Evolutionary conservation across 1,140 invertebrate genomes (phyloP), one percentile per base, ranked within the genome.

Genomic region (Hermetia illucens): DNA sequence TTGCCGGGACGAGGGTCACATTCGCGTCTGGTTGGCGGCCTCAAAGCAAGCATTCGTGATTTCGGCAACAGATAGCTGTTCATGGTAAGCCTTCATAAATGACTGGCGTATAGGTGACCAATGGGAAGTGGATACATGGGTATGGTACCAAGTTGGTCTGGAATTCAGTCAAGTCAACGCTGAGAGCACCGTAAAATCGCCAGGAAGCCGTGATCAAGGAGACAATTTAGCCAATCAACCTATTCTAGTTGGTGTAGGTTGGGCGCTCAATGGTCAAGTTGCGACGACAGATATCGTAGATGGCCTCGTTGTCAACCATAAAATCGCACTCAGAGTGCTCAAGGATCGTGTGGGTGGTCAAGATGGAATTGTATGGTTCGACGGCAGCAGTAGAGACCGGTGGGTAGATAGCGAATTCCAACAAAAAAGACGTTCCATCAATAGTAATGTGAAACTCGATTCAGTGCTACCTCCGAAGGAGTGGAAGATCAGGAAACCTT

Each of bases 21-120:
- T 58, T 85, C 86, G 6, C 82, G 86, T 85, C 67, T 86, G 82
- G 64, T 83, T 86, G 45, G 75, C 72, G 24, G 80, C 77, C 57
- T 86, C 81, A 61, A 87, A 87, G 58, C 80, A 84, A n/a, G 79
- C 74, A 56, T 77, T 83, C 49, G 83, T 87, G 49, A 88, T 85
- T 55, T 87, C 82, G 18, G 75, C 71, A 9, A 87, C 76, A 8
- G 73, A 76, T 33, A 79, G 61, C 49, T 77, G 72, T 52, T 82
- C 79, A 55, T 82, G 79, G 63, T 80, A 79, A 3, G 82, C 79
- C 59, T 82, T 82, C 73, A 2, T 76, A 79, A 52, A 84, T 78
- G 47, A 85, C 76, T n/a, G 82, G 82, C 9, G 82, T 75, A 57
- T 85, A 86, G 4, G 80, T 83, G 9, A 75, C 81, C 49, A 84